phyloP scores from a whole-genome alignment of 2,888 invertebrate species.

The Neelides folsomi region DNA sequence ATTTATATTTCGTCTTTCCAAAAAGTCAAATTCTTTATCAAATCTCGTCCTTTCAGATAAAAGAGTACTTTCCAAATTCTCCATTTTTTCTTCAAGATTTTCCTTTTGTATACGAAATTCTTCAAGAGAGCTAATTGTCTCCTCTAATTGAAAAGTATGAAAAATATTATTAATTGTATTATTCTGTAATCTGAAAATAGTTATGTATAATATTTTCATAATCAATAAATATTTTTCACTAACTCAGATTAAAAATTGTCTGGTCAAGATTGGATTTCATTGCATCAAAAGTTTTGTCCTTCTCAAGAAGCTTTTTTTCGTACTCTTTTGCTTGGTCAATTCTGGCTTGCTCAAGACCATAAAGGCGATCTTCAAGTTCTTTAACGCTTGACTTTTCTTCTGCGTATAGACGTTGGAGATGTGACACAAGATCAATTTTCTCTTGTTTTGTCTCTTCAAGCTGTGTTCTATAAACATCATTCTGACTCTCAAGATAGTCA shows the following conservation, averaged over 20 bases:
- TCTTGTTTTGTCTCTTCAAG: constrained; percentile 25
- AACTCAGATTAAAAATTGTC: constrained; percentile 26
- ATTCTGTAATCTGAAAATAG: too few relatives aligned
- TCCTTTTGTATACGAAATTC: constrained; percentile 31
- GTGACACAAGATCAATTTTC: constrained; percentile 28
- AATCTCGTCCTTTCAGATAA: constrained; percentile 18
- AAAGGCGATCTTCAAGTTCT: constrained; percentile 31
- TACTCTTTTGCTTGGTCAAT: constrained; percentile 25
- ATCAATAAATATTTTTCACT: too few relatives aligned
- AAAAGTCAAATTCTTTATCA: constrained; percentile 23
- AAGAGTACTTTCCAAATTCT: constrained; percentile 18
- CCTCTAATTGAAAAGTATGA: not conserved
- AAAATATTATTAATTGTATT: not conserved
- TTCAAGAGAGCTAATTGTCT: constrained; percentile 28
- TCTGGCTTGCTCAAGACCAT: constrained; percentile 27
- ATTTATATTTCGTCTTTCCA: constrained; percentile 28
- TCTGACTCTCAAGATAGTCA: constrained; percentile 29
- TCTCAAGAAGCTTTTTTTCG: constrained; percentile 15
- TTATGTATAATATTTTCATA: too few relatives aligned
- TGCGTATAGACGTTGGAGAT: constrained; percentile 19
- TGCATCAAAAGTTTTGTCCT: constrained; percentile 24
- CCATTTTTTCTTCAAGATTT: constrained; percentile 18
- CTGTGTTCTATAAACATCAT: constrained; percentile 27
- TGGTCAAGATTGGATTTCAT: constrained; percentile 26
- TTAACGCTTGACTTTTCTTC: constrained; percentile 27